These are phyloP conservation scores for Bombus polaris DNA, from an alignment of 1,140 invertebrate genomes.

Conservation along the genomic window DNA sequence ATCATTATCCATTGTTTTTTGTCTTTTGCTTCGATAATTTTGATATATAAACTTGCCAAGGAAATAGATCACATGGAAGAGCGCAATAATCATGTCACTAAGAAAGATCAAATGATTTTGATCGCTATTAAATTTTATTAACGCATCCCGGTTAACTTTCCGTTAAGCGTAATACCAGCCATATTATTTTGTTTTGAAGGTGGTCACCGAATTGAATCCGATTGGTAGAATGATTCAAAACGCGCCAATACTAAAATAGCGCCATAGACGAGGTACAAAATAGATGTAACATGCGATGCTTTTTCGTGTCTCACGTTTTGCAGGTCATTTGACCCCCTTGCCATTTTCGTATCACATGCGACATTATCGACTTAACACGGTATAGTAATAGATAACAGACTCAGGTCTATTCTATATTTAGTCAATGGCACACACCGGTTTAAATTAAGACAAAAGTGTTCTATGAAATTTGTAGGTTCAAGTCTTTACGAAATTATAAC, in stretches of 20 bases:
- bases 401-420: too few species aligned
- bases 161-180: slow-evolving; percentile 13
- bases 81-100: slow-evolving; percentile 70
- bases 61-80: slow-evolving; percentile 72
- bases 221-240: slow-evolving; percentile 37
- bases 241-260: not conserved
- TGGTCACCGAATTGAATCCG: not conserved
- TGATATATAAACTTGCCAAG: slow-evolving; percentile 70
- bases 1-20: slow-evolving; percentile 10
- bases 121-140: not conserved
- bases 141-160: slow-evolving; percentile 13
- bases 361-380: too few species aligned
- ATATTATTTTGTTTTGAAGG: slow-evolving; percentile 45
- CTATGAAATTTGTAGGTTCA: too few species aligned
- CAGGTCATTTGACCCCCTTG: accelerated
- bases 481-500: too few species aligned
- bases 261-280: not conserved
- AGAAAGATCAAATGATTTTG: not conserved
- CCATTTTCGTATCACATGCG: not conserved
- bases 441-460: too few species aligned
- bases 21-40: slow-evolving; percentile 42
- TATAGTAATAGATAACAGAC: too few species aligned
- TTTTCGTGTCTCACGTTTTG: not conserved
- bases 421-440: too few species aligned
- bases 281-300: not conserved